Base-by-base conservation (phyloP, 2,888 invertebrate genomes). In the Volucella inanis region DNA sequence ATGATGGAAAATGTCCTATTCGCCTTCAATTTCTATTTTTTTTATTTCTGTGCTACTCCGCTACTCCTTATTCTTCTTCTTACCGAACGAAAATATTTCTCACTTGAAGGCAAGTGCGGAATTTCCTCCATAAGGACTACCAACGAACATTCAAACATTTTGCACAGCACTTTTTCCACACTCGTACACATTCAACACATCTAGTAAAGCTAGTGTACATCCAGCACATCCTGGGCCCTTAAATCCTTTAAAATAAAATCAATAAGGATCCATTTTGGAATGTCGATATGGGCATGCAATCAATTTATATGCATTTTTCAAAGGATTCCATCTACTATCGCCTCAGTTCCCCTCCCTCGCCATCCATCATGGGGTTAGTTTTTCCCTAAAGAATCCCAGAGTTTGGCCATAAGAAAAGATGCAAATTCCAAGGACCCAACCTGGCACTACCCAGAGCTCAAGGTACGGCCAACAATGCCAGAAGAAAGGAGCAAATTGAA, bases 241-340 rank as follows among this genome's bases (percentile, higher is more conserved):
- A 78, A 74, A 86, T 86, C 78, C 81, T 82, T 82, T 78, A 77
- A 74, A 82, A 86, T 77, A 81, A 85, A 86, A 86, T 86, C 86
- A 86, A 86, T 81, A 78, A 74, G 61, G 57, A 86, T 86, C 82
- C 77, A 64, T 81, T 86, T 82, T 82, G 86, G 78, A 86, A 86
- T 86, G 74, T 72, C 82, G 86, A 86, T 86, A 86, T 86, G 82
- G 82, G 74, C 80, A 86, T 77, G 86, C 86, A 81, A 86, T 82
- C 81, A 86, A 86, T 86, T 82, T 86, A 77, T 82, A 77, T 86
- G 81, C 85, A 82, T 82, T 82, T 81, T 72, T 65, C 75, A 39
- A 65, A 65, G 74, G 59, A 79, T 74, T 79, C 45, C 55, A 31
- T 43, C 18, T 50, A 55, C 41, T 47, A 62, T 50, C 45, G 45